Percentiles rank a stretch among this genome's conserved stretches.
These are phyloP conservation scores for Aphaenogaster rudis DNA, from an alignment of 1,140 invertebrate genomes.

Conservation along the genomic window DNA sequence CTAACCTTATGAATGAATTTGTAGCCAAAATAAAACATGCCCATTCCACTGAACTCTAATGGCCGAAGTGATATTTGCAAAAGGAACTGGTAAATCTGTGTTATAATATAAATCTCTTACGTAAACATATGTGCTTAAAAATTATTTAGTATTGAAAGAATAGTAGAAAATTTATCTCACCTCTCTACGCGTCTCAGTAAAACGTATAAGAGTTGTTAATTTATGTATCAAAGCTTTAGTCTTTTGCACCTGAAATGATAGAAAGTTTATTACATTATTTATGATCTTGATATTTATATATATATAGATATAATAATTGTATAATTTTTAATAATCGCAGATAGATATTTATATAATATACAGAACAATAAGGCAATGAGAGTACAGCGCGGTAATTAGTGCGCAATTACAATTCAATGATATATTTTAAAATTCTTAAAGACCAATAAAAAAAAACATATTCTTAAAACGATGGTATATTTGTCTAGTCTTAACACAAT, in stretches of 20 bases:
- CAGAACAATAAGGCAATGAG: too few relatives aligned
- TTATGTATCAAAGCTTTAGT: conserved; percentile 20
- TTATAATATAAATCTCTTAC: background rate
- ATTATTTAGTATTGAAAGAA: background rate
- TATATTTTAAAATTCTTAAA: too few relatives aligned
- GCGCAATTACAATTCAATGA: too few relatives aligned
- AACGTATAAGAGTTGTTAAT: conserved; percentile 18
- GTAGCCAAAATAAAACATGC: conserved; percentile 41
- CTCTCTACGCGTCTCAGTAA: background rate
- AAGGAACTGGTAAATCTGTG: conserved; percentile 34
- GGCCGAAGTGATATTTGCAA: conserved; percentile 46
- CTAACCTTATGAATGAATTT: conserved; percentile 29
- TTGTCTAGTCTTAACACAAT: too few relatives aligned
- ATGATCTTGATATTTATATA: background rate
- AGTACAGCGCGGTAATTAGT: too few relatives aligned
- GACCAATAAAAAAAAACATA: too few relatives aligned
- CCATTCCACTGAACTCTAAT: conserved; percentile 8
- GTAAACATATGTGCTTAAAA: background rate
- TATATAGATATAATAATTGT: background rate
- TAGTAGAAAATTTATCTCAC: background rate
- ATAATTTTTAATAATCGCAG: background rate
- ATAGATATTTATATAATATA: background rate
- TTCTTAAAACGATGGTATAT: too few relatives aligned
- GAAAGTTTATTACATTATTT: conserved; percentile 10
- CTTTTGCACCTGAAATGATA: background rate